Evolutionary conservation across 2,888 invertebrate genomes (phyloP).

Genomic region (Bellardia pandia): DNA sequence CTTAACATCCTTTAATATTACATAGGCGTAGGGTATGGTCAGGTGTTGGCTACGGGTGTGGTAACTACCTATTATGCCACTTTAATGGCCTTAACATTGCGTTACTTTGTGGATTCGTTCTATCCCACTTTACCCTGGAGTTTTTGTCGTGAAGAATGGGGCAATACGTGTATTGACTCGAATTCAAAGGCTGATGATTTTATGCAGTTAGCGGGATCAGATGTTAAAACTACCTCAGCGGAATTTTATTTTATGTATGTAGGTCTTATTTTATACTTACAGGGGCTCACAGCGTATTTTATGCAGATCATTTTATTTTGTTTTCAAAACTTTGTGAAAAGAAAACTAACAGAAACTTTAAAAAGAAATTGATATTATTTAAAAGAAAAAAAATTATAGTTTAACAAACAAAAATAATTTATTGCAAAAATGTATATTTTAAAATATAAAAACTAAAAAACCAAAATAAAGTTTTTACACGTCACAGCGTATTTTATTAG

Average conservation of each 20-base stretch:
- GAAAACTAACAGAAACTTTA: too few relatives aligned
- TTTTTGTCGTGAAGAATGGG: slow-evolving; percentile 86
- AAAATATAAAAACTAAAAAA: too few relatives aligned
- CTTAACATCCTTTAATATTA: too few relatives aligned
- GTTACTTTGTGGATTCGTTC: slow-evolving; percentile 88
- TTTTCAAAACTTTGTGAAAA: too few relatives aligned
- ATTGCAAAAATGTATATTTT: too few relatives aligned
- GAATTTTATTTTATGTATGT: slow-evolving; percentile 84
- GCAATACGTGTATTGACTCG: slow-evolving; percentile 81
- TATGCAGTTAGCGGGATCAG: slow-evolving; percentile 57
- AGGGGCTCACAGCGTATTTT: too few relatives aligned
- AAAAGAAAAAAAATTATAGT: too few relatives aligned
- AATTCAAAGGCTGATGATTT: slow-evolving; percentile 68
- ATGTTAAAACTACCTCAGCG: slow-evolving; percentile 81
- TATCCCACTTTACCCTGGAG: slow-evolving; percentile 87
- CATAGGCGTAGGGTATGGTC: slow-evolving; percentile 86
- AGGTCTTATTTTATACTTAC: slow-evolving; percentile 74
- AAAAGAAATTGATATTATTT: too few relatives aligned
- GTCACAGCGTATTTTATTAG: too few relatives aligned
- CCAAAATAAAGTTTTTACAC: too few relatives aligned
- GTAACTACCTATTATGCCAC: slow-evolving; percentile 88
- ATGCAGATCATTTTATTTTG: too few relatives aligned
- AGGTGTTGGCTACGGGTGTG: slow-evolving; percentile 85
- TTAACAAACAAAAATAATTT: too few relatives aligned
- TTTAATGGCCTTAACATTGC: slow-evolving; percentile 88